Evolutionary conservation across 2,888 invertebrate genomes (phyloP).

Genomic region (Tetanocera ferruginea): DNA sequence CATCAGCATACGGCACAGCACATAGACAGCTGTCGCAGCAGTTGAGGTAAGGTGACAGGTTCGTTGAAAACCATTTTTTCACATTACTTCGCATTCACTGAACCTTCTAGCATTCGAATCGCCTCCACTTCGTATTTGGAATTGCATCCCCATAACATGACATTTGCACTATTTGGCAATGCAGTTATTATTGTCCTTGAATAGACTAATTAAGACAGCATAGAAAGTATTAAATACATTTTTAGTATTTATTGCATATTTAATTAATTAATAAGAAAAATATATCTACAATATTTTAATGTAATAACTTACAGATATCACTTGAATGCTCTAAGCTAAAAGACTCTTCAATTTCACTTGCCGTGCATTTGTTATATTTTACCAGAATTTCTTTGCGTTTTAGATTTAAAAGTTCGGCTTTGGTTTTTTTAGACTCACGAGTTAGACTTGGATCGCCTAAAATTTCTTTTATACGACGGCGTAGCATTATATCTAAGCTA

Average conservation of each 20-base stretch:
- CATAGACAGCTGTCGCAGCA: too few relatives aligned
- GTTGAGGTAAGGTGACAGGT: too few relatives aligned
- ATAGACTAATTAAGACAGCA: too few relatives aligned
- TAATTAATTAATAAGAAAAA: background rate
- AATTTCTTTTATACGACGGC: constrained; percentile 54
- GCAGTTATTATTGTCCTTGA: too few relatives aligned
- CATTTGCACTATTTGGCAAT: too few relatives aligned
- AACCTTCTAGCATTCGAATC: too few relatives aligned
- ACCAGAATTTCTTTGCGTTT: constrained; percentile 58
- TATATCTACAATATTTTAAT: background rate
- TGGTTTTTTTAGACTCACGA: constrained; percentile 38
- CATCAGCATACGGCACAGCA: too few relatives aligned
- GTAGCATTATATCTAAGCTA: constrained; percentile 58
- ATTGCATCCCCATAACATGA: too few relatives aligned
- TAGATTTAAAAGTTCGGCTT: constrained; percentile 54
- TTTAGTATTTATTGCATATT: background rate
- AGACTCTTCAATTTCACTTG: background rate
- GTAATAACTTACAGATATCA: constrained; percentile 8
- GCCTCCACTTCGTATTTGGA: too few relatives aligned
- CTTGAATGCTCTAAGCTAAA: constrained; percentile 2
- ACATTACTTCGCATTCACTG: too few relatives aligned
- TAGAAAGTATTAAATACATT: too few relatives aligned
- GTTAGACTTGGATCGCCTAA: background rate
- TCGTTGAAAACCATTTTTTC: too few relatives aligned
- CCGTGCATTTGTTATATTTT: background rate